Conservation (phyloP, 2,113 vertebrate species). For the Hepsetus odoe region DNA sequence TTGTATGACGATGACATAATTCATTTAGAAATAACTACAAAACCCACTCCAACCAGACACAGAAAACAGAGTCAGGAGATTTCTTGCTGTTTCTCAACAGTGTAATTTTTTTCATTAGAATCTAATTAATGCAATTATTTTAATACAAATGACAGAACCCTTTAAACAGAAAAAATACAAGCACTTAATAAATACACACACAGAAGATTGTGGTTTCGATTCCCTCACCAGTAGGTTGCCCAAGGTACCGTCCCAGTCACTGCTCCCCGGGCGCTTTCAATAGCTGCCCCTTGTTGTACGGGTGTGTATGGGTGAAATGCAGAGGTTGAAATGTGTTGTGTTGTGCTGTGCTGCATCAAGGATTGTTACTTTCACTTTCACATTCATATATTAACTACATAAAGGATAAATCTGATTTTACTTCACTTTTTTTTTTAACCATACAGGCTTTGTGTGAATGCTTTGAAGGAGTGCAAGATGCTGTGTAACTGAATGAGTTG, state of each 20-base stretch:
- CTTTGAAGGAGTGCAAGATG: neutral
- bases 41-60: neutral
- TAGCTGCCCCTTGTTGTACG: too few species aligned
- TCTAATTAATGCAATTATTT: neutral
- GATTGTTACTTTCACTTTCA: too few species aligned
- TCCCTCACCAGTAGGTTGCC: too few species aligned
- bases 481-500: neutral
- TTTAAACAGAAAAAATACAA: neutral
- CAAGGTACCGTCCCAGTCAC: too few species aligned
- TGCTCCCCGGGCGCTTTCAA: too few species aligned
- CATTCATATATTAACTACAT: neutral
- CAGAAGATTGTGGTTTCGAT: too few species aligned
- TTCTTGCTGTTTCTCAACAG: neutral
- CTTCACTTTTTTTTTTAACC: neutral
- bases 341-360: too few species aligned
- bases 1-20: too few species aligned
- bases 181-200: neutral
- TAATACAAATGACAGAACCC: neutral
- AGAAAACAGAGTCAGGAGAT: neutral
- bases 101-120: constrained; percentile 1
- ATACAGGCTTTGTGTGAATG: neutral
- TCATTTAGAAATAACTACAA: too few species aligned
- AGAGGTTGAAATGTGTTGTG: too few species aligned
- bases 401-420: neutral
- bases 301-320: too few species aligned